Base-by-base conservation (phyloP, 2,797 vertebrate species). In the Ibycter americanus region DNA sequence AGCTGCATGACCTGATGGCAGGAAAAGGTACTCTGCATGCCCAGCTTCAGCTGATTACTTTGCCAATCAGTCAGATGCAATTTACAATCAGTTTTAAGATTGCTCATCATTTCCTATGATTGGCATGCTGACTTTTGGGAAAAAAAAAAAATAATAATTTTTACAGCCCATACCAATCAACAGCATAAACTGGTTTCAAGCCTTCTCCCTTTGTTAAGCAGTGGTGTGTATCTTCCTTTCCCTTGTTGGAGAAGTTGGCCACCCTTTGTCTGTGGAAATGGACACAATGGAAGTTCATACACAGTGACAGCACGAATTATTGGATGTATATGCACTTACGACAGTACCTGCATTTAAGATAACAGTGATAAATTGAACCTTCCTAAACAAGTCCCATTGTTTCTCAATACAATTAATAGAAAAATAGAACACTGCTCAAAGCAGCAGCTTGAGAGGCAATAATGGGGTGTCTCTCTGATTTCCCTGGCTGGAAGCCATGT, bases 1-100 rank as follows among this genome's bases (percentile, higher is more conserved):
- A 97, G 93, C 97, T 97, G 93, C 77, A 91, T 49, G 82, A 96
- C 58, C 83, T 44, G 62, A 83, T 62, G 80, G 85, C 83, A 95
- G 32, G 44, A 94, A 51, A 91, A 96, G 85, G 85, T 87, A 54
- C 78, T 95, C 84, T 92, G 89, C 88, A 40, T 83, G 85, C 95
- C 96, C 89, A 62, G 54, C 90, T n/a, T 71, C 49, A 80, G 88
- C 94, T 98, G 97, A 98, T 97, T 98, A 97, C 97, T 97, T 96
- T 97, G 93, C 97, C 97, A 96, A 97, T 96, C 97, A 98, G 96
- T 96, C 90, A 97, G 95, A 95, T 56, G 94, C 89, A 98, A 98
- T 98, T 98, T 97, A 97, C 95, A 98, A 98, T 98, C 98, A 98
- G 90, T 74, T 97, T 97, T 92, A 94, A 97, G 97, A 98, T 92